Conservation (phyloP, 2,888 invertebrate genomes). For the Agapostemon virescens region DNA sequence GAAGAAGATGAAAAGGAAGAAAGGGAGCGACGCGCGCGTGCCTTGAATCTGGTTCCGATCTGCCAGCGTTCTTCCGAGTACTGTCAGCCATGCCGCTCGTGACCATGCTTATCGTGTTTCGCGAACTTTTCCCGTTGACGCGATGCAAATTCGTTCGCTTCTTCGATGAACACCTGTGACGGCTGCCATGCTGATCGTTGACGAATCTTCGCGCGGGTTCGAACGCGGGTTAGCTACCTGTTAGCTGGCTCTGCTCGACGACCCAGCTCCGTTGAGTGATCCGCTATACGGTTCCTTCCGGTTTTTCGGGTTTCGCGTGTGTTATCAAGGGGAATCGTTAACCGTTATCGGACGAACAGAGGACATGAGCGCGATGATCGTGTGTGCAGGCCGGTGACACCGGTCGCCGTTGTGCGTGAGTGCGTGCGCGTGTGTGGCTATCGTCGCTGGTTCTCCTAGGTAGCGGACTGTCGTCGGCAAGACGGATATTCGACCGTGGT, state of each 20-base stretch:
- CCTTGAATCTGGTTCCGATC: constrained; percentile 6
- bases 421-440: constrained; percentile 57
- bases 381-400: constrained; percentile 62
- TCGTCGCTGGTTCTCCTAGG: constrained; percentile 48
- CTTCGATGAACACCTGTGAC: not conserved
- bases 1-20: not conserved
- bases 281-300: not conserved
- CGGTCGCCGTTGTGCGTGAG: constrained; percentile 60
- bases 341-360: constrained; percentile 25
- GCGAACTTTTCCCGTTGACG: constrained; percentile 26
- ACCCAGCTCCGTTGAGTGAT: not conserved
- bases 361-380: constrained; percentile 53
- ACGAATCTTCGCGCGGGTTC: constrained; percentile 10
- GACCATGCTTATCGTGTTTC: constrained; percentile 12
- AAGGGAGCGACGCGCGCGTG: constrained; percentile 21
- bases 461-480: constrained; percentile 28
- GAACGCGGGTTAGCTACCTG: not conserved
- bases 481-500: constrained; percentile 57
- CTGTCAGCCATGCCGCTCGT: constrained; percentile 32
- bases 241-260: not conserved
- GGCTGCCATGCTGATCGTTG: constrained; percentile 31
- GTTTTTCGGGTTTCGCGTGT: constrained; percentile 7
- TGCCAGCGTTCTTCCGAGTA: constrained; percentile 1
- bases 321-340: not conserved
- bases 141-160: not conserved